Conservation (phyloP, 2,888 invertebrate genomes). For the Melanophora roralis region DNA sequence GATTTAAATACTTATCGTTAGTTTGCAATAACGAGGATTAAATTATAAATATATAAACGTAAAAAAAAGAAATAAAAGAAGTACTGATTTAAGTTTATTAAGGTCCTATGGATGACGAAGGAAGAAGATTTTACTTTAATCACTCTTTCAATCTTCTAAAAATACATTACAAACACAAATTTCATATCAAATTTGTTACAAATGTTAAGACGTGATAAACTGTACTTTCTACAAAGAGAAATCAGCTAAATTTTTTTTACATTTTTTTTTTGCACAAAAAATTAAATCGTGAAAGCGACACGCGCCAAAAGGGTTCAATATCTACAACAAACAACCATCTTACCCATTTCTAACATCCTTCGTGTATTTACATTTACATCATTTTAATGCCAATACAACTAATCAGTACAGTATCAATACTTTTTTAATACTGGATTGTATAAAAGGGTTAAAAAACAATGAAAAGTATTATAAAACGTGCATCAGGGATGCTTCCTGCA, state of each 20-base stretch:
- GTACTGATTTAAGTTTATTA: too few species aligned
- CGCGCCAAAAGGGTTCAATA: conserved; percentile 49
- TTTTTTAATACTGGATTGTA: conserved; percentile 19
- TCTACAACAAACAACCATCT: conserved; percentile 6
- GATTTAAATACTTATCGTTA: too few species aligned
- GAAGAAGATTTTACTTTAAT: not conserved
- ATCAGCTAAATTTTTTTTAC: conserved; percentile 38
- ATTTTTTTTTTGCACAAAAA: conserved; percentile 24
- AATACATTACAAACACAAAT: conserved; percentile 20
- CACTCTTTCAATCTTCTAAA: conserved; percentile 15
- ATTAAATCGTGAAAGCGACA: conserved; percentile 37
- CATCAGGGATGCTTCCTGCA: conserved; percentile 37
- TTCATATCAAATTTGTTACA: conserved; percentile 35
- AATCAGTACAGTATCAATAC: conserved; percentile 55
- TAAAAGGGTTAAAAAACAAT: conserved; percentile 41
- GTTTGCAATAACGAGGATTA: too few species aligned
- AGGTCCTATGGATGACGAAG: too few species aligned
- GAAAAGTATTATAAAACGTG: not conserved
- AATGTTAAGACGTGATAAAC: conserved; percentile 53
- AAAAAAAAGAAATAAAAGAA: not conserved
- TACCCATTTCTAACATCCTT: conserved; percentile 31
- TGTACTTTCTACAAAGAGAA: conserved; percentile 49
- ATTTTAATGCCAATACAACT: conserved; percentile 50
- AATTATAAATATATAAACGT: too few species aligned
- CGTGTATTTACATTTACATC: conserved; percentile 12